Base-by-base conservation (phyloP, 2,888 invertebrate species). In the Xylocampa areola region DNA sequence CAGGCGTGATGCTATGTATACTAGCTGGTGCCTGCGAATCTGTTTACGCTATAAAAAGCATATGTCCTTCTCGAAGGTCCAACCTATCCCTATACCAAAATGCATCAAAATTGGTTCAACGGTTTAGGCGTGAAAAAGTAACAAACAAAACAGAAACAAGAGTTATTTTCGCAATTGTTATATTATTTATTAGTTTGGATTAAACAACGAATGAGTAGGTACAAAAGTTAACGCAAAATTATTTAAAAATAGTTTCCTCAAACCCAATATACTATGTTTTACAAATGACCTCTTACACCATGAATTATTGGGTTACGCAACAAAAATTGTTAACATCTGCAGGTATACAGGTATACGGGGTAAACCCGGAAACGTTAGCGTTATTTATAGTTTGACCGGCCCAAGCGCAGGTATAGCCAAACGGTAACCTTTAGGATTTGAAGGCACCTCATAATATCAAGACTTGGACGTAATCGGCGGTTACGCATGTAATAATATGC, bases 311-410 rank as follows among this genome's bases (percentile, higher is more conserved):
- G 51, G 62, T 86, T 85, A 72, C 77, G 80, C 69, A 85, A 84
- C 79, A 75, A 79, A 82, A 79, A 79, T 69, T 80, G 79, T 77
- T 76, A 81, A 79, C 84, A 79, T 77, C 68, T 70, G 76, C 69
- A 75, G 76, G 77, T 77, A 66, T 75, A 72, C 69, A 71, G 19
- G 64, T 68, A 53, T 39, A 52, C 61, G 57, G 52, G 30, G 43
- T 58, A 11, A 16, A 80, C 79, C 81, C 82, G 87, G 88, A 88
- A 88, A 86, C 23, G 29, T 65, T 52, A 44, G 52, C 41, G 68
- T 86, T 85, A 87, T 86, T 86, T 85, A 86, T 84, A 79, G 81
- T 71, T 77, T 79, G 81, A 80, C 82, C 82, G 76, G 76, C 66
- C 77, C 74, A 52, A 16, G 76, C 79, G 77, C 81, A 74, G 68